phyloP scores from a whole-genome alignment of 2,888 invertebrate species.

The Oligia latruncula region DNA sequence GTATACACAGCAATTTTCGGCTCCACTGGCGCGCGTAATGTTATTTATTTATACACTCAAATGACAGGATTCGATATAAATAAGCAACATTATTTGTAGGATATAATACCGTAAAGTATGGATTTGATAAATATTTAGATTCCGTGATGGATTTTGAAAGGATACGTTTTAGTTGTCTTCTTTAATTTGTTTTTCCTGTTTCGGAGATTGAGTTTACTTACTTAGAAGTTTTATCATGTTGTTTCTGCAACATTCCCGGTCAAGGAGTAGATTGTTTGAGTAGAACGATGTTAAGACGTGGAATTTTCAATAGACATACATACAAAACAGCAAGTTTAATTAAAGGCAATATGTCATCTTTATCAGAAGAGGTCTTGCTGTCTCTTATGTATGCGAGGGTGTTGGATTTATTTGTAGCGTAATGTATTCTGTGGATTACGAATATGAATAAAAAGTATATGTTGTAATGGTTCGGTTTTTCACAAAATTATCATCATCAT shows the following conservation, averaged over 20 bases:
- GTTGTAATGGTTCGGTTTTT: not conserved
- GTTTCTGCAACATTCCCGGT: no score
- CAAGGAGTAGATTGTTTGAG: no score
- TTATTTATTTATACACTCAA: constrained; percentile 86
- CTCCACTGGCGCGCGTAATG: constrained; percentile 81
- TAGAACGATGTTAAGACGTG: not conserved
- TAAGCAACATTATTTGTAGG: constrained; percentile 72
- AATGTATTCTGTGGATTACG: not conserved
- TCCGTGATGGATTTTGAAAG: constrained; percentile 36
- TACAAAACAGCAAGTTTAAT: not conserved
- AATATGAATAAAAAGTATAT: no score
- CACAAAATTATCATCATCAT: not conserved
- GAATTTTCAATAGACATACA: not conserved
- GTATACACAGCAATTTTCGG: constrained; percentile 82
- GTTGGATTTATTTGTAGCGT: not conserved
- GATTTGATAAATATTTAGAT: constrained; percentile 57
- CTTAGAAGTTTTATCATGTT: no score
- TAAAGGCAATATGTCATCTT: no score
- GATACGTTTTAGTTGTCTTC: constrained; percentile 11
- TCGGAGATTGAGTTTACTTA: not conserved
- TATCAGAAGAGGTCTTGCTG: no score
- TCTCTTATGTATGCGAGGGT: no score
- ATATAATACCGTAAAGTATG: constrained; percentile 41
- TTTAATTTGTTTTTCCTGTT: constrained; percentile 17
- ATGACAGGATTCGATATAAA: constrained; percentile 82